These are phyloP conservation scores for Aurelia coerulea DNA, from an alignment of 30 jellyfish, hydroid and myxozoan genomes.

Conservation along the genomic window DNA sequence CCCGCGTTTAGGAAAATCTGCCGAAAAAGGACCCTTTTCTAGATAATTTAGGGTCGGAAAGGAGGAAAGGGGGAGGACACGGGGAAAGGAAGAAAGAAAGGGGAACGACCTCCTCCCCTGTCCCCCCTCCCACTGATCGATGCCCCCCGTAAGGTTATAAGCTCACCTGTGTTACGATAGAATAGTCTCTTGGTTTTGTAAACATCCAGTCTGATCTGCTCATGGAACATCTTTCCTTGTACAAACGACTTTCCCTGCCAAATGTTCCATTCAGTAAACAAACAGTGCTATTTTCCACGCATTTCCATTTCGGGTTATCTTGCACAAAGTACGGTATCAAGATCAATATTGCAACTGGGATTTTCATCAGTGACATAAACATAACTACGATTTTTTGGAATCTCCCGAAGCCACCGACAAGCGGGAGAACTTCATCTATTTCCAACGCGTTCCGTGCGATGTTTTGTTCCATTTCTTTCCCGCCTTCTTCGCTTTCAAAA, in stretches of 20 bases:
- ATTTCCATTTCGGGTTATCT: slow-evolving; percentile 35
- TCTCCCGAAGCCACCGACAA: slow-evolving; percentile 12
- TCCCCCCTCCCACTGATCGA: too few relatives aligned
- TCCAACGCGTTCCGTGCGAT: too few relatives aligned
- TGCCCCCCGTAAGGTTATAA: too few relatives aligned
- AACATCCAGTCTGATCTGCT: slow-evolving; percentile 33
- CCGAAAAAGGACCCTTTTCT: too few relatives aligned
- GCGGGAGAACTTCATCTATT: slow-evolving; percentile 3
- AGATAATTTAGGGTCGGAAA: too few relatives aligned
- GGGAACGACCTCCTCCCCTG: too few relatives aligned
- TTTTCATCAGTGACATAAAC: not conserved
- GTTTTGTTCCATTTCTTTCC: too few relatives aligned
- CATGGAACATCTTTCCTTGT: slow-evolving; percentile 18
- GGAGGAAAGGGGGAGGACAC: too few relatives aligned
- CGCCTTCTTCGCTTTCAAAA: too few relatives aligned
- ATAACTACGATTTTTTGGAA: not conserved
- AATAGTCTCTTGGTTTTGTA: slow-evolving; percentile 10
- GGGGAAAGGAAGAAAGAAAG: too few relatives aligned
- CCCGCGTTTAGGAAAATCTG: too few relatives aligned
- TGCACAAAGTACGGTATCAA: slow-evolving; percentile 17
- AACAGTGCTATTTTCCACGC: slow-evolving; percentile 17
- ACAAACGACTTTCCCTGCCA: not conserved
- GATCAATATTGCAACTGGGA: slow-evolving; percentile 16
- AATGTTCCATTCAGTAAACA: slow-evolving; percentile 11
- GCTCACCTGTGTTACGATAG: slow-evolving; percentile 34